Evolutionary conservation across 2,113 vertebrate genomes (phyloP).

Genomic region (Pterocles burchelli): DNA sequence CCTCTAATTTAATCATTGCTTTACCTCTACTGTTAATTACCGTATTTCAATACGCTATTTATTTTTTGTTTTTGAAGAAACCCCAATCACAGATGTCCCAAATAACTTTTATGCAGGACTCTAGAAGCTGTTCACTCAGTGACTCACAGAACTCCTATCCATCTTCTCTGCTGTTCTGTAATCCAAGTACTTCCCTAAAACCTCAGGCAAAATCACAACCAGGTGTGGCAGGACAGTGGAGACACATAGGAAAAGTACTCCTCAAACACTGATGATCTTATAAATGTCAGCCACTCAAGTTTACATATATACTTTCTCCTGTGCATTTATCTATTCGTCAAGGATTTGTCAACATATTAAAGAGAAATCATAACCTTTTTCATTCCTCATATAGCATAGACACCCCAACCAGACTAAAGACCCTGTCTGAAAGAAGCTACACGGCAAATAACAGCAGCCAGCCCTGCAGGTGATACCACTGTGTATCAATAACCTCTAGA

Average conservation of each 20-base stretch:
- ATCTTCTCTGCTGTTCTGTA: neutral
- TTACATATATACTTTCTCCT: neutral
- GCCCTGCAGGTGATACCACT: too few species aligned
- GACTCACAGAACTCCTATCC: neutral
- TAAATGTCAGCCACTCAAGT: neutral
- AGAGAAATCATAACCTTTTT: neutral
- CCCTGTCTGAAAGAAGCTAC: neutral
- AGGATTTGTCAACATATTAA: neutral
- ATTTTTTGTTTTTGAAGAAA: neutral
- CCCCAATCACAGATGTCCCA: neutral
- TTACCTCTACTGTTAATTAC: neutral
- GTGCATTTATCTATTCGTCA: neutral
- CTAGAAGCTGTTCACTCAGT: neutral
- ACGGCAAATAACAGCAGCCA: neutral
- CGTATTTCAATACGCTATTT: neutral
- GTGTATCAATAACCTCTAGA: neutral
- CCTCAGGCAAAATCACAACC: neutral
- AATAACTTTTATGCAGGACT: neutral
- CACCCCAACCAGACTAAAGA: neutral
- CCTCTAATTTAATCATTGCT: neutral
- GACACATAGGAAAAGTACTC: neutral
- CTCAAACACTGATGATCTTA: neutral
- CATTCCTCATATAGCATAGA: neutral
- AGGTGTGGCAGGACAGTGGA: neutral
- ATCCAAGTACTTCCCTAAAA: neutral